Evolutionary conservation across 2,888 invertebrate species (phyloP).

Genomic region (Xestia ashworthii): DNA sequence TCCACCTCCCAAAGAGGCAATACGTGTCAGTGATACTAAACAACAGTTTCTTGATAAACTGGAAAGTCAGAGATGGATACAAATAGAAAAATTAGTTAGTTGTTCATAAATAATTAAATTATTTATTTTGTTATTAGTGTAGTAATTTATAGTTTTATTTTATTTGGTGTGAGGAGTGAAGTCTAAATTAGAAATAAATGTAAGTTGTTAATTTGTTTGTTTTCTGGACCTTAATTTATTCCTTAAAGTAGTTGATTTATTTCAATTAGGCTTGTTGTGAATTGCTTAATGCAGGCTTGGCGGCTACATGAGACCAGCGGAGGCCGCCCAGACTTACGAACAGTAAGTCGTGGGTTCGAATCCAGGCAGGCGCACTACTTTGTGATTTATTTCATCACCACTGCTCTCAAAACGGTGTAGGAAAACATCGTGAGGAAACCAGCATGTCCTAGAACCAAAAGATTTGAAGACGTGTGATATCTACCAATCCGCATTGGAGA

Average conservation of each 20-base stretch:
- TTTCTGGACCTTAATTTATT: not conserved
- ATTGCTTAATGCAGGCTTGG: not conserved
- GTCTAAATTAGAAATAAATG: slow-evolving; percentile 41
- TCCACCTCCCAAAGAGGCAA: slow-evolving; percentile 69
- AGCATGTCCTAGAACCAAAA: too few relatives aligned
- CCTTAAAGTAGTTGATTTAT: not conserved
- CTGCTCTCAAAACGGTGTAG: too few relatives aligned
- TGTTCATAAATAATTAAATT: slow-evolving; percentile 40
- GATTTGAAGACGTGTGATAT: too few relatives aligned
- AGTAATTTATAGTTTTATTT: slow-evolving; percentile 2
- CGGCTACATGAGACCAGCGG: not conserved
- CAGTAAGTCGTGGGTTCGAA: too few relatives aligned
- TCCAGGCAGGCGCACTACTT: too few relatives aligned
- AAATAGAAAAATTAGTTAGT: slow-evolving; percentile 77
- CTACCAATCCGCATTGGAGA: too few relatives aligned
- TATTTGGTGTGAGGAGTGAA: slow-evolving; percentile 9
- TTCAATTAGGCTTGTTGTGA: not conserved
- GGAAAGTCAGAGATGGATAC: slow-evolving; percentile 79
- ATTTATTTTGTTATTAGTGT: slow-evolving; percentile 17
- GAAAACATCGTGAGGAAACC: too few relatives aligned
- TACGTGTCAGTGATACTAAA: slow-evolving; percentile 74
- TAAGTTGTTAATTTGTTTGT: slow-evolving; percentile 25
- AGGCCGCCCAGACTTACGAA: too few relatives aligned
- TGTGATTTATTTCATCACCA: too few relatives aligned
- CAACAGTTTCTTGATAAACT: slow-evolving; percentile 84